Base-by-base conservation (phyloP, 2,888 invertebrate genomes). In the Lordiphosa fenestrarum region DNA sequence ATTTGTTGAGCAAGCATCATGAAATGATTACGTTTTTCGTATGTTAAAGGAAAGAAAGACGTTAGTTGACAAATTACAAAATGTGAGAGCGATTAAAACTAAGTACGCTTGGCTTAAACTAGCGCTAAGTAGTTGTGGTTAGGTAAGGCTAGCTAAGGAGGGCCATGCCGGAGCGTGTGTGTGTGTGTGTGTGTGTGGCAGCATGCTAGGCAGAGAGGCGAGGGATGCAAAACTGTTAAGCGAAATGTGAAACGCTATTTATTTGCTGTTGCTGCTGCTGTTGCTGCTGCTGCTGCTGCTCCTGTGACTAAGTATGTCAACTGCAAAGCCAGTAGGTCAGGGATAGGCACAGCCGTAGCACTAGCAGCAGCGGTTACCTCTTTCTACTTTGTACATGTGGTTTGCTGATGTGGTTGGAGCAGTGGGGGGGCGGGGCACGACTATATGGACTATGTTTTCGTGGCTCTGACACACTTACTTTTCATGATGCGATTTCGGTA, bases 401-500 rank as follows among this genome's bases (percentile, higher is more conserved):
- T 30, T 35, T 48, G 38, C 4, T 35, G 36, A 37, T 6, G 33
- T 35, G 12, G 12, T 10, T 7, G 51, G 21, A 35, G n/a, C 1
- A n/a, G 30, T 7, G 39, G 38, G 37, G 13, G 10, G 25, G 13
- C 21, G 30, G 46, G 46, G 30, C 3, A 39, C n/a, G 19, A 15
- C 37, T 36, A n/a, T 48, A 37, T 38, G 46, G 25, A 48, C 23
- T 63, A 37, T 56, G 64, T 33, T 53, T 57, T 66, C 25, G 62
- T 30, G 58, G 35, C 48, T 38, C 50, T 69, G 81, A 84, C 84
- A 85, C 70, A 87, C 87, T 87, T 86, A 89, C 90, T 88, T 80
- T 87, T 88, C 80, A 89, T 80, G 64, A 89, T 89, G 60, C 90
- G 88, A 82, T 87, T 88, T 53, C 89, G 80, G 75, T 89, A 89